Evolutionary conservation across 2,113 vertebrate genomes (phyloP).

Genomic region (Nicator chloris): DNA sequence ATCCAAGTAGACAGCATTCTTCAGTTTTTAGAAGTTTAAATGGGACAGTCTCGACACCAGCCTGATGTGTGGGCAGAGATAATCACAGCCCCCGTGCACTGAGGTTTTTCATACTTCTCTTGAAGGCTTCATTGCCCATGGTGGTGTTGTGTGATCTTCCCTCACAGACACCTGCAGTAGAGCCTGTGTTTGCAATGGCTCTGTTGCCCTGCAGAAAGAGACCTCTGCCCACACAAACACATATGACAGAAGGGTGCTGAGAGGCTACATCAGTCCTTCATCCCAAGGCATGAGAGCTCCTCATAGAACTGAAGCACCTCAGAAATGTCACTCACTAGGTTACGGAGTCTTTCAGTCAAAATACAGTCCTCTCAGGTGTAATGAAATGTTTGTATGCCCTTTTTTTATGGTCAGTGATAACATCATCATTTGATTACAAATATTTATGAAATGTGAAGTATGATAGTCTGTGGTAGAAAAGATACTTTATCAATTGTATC

Average conservation of each 20-base stretch:
- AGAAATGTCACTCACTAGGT: rapidly evolving
- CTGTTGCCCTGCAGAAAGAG: neutral
- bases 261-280: neutral
- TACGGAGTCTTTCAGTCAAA: neutral
- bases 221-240: neutral
- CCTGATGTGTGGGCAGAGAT: neutral
- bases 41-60: neutral
- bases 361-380: neutral
- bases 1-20: neutral
- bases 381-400: neutral
- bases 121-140: neutral
- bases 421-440: neutral
- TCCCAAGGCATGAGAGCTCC: neutral
- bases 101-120: neutral
- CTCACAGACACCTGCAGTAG: neutral
- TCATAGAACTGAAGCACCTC: neutral
- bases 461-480: neutral
- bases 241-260: neutral
- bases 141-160: neutral
- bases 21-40: neutral
- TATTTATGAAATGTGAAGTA: neutral
- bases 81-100: neutral
- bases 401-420: neutral
- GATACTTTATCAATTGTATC: neutral
- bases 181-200: neutral